These are phyloP conservation scores for Datnioides undecimradiatus DNA, from an alignment of 2,113 vertebrate species.

Conservation along the genomic window DNA sequence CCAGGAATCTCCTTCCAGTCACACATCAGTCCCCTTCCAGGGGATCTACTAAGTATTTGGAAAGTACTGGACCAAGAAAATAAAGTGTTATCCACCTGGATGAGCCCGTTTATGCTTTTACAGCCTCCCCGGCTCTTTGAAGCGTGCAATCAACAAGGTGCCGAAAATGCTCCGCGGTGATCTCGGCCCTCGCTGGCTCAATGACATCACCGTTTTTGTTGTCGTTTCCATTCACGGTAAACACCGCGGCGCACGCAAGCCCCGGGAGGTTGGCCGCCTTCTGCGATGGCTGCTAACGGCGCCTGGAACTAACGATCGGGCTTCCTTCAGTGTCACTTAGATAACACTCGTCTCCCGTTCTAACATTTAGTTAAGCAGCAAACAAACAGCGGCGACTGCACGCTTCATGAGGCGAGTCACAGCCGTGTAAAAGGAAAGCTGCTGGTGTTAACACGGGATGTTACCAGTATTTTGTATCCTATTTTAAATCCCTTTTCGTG, in stretches of 20 bases:
- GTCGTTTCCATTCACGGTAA: constrained; percentile 12
- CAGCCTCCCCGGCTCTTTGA: constrained; percentile 24
- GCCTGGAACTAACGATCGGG: constrained; percentile 12
- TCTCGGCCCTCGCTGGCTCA: constrained; percentile 11
- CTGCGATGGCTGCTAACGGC: background rate
- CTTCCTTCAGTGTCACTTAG: background rate
- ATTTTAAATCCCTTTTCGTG: background rate
- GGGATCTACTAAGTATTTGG: background rate
- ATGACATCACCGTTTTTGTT: constrained; percentile 24
- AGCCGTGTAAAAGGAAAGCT: background rate
- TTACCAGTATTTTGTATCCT: background rate
- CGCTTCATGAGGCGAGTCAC: background rate
- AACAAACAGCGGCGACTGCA: background rate
- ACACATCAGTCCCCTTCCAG: background rate
- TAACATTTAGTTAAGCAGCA: background rate
- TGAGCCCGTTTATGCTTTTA: constrained; percentile 39
- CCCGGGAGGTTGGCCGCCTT: constrained; percentile 3
- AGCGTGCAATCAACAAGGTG: constrained; percentile 47
- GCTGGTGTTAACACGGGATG: background rate
- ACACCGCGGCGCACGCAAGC: constrained; percentile 6
- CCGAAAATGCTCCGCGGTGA: constrained; percentile 18
- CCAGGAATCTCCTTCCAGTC: constrained; percentile 1
- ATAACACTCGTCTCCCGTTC: background rate
- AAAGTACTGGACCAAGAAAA: constrained; percentile 1
- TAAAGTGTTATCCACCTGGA: constrained; percentile 21